A percentile compares a stretch with the other conserved stretches of the same genome.
These are phyloP conservation scores for Amphimedon queenslandica DNA, from an alignment of 37 sponge, comb jelly and placozoan species.

Conservation along the genomic window DNA sequence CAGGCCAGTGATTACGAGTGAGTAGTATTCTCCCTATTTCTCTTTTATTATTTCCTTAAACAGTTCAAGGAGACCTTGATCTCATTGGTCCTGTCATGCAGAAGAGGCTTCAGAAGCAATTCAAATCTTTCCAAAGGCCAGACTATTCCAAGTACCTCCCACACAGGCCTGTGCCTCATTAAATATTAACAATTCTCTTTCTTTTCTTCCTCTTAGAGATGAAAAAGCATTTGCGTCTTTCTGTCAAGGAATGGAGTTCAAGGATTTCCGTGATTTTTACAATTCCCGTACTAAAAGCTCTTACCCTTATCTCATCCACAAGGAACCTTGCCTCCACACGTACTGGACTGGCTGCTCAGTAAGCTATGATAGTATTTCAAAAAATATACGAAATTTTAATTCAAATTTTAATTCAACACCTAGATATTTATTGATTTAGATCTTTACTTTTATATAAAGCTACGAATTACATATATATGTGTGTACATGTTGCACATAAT, in stretches of 20 bases:
- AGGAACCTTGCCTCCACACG: conserved; percentile 56
- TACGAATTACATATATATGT: not conserved
- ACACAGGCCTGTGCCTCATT: not conserved
- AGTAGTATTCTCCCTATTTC: not conserved
- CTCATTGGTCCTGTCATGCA: conserved; percentile 30
- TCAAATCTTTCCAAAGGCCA: conserved; percentile 17
- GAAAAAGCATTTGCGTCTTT: conserved; percentile 34
- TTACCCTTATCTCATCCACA: conserved; percentile 6
- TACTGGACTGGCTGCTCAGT: conserved; percentile 61
- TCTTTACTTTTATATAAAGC: too few relatives aligned
- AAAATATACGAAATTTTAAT: not conserved
- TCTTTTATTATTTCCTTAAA: not conserved
- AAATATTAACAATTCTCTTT: not conserved
- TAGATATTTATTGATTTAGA: too few relatives aligned
- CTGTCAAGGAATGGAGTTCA: conserved; percentile 48
- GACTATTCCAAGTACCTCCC: conserved; percentile 23
- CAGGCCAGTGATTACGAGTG: conserved; percentile 29
- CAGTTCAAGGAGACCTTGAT: conserved; percentile 26
- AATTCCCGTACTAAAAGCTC: not conserved
- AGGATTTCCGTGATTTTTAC: not conserved
- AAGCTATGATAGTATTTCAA: not conserved
- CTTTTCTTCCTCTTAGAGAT: conserved; percentile 12
- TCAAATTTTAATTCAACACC: too few relatives aligned
- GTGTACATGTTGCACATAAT: conserved; percentile 7
- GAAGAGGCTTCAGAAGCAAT: conserved; percentile 43